Evolutionary conservation across 2,888 invertebrate species (phyloP).

Genomic region (Thera britannica): DNA sequence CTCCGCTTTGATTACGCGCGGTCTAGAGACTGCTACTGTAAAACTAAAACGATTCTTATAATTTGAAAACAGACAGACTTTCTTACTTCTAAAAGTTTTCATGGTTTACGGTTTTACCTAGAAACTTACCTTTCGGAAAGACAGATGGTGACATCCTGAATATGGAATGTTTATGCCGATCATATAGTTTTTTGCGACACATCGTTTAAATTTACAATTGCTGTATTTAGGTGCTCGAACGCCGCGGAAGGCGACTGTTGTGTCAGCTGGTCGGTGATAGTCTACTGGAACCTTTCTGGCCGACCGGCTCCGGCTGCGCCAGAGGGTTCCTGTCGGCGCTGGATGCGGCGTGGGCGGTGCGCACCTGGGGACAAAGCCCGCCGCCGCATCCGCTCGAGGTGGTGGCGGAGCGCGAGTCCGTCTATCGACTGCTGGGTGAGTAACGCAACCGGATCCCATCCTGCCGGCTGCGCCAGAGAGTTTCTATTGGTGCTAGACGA

Average conservation of each 20-base stretch:
- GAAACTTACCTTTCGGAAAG: too few species aligned
- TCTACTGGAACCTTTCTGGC: conserved; percentile 99
- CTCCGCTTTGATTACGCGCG: too few species aligned
- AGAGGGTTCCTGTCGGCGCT: conserved; percentile 97
- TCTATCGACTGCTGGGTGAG: conserved; percentile 90
- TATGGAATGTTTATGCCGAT: too few species aligned
- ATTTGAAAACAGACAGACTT: too few species aligned
- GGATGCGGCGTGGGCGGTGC: conserved; percentile 98
- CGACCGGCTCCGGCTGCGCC: conserved; percentile 99
- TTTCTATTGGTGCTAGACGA: conserved; percentile 65
- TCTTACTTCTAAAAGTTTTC: too few species aligned
- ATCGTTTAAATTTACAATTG: background rate
- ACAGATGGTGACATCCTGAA: too few species aligned
- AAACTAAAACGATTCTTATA: too few species aligned
- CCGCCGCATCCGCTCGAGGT: conserved; percentile 91
- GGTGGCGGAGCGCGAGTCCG: conserved; percentile 96
- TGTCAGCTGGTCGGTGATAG: conserved; percentile 98
- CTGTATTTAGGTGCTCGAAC: conserved; percentile 65
- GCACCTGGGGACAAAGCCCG: conserved; percentile 89
- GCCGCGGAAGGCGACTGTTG: conserved; percentile 90
- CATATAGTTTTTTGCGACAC: too few species aligned
- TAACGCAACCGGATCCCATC: background rate
- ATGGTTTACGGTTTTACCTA: too few species aligned
- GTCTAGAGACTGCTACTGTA: too few species aligned
- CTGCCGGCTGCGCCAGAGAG: too few species aligned